These are phyloP conservation scores for Pimpla rufipes DNA, from an alignment of 2,888 invertebrate genomes.

Conservation along the genomic window DNA sequence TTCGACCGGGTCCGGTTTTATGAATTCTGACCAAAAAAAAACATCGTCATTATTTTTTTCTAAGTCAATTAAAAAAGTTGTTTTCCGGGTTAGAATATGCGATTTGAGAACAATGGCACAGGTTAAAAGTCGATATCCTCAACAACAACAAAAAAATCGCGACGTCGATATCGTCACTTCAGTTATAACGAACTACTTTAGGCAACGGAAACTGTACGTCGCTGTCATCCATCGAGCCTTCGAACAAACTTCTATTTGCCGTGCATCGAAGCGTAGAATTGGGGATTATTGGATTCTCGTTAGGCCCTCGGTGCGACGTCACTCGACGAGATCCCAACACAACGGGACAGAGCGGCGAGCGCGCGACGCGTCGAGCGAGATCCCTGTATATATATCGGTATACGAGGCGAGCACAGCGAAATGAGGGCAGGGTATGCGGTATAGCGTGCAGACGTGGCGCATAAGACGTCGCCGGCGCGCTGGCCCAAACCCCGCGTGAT, in stretches of 20 bases:
- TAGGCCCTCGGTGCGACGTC: constrained; percentile 71
- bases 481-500: constrained; percentile 20
- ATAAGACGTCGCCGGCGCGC: constrained; percentile 30
- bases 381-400: constrained; percentile 5
- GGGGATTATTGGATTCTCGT: constrained; percentile 83
- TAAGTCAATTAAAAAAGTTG: no score
- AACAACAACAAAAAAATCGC: neutral
- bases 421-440: constrained; percentile 15
- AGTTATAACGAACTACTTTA: neutral
- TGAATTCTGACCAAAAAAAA: no score
- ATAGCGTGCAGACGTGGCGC: constrained; percentile 31
- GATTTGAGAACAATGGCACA: no score
- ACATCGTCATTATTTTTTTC: no score
- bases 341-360: constrained; percentile 43
- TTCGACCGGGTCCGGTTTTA: no score
- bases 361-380: constrained; percentile 48
- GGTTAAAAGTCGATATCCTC: no score
- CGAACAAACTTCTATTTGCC: constrained; percentile 81
- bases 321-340: constrained; percentile 48
- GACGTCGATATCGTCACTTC: no score
- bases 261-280: constrained; percentile 80
- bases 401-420: constrained; percentile 12
- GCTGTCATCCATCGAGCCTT: constrained; percentile 68
- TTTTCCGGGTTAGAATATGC: no score
- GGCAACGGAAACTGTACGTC: constrained; percentile 22